Percentiles rank a stretch among this genome's conserved stretches.
phyloP scores from a whole-genome alignment of 2,797 vertebrate species.

The Hippoglossus hippoglossus region DNA sequence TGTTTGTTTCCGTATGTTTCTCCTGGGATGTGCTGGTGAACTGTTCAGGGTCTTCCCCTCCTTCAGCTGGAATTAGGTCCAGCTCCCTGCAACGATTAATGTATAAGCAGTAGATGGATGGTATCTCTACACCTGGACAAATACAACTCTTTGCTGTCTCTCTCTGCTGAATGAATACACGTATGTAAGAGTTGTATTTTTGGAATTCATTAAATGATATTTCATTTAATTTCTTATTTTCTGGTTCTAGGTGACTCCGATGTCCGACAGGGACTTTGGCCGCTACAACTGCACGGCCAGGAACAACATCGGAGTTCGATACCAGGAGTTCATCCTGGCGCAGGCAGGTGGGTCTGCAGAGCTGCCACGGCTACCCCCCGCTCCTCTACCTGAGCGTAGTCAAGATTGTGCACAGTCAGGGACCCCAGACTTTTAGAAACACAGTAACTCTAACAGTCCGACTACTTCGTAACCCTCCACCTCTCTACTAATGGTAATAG shows the following conservation, averaged over 20 bases:
- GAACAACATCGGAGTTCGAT: conserved; percentile 93
- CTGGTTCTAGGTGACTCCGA: conserved; percentile 89
- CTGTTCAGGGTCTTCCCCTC: no score
- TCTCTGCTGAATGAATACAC: no score
- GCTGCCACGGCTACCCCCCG: background rate
- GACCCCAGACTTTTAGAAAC: conserved; percentile 1
- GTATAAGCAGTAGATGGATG: no score
- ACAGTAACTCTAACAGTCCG: conserved; percentile 11
- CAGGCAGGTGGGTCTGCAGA: conserved; percentile 91
- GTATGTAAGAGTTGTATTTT: no score
- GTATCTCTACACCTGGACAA: no score
- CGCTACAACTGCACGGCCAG: conserved; percentile 97
- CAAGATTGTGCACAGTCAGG: conserved; percentile 28
- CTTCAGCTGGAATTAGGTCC: no score
- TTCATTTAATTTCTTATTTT: background rate
- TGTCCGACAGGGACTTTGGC: conserved; percentile 96
- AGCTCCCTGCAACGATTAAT: no score
- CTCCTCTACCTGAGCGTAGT: background rate
- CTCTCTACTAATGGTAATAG: conserved; percentile 56
- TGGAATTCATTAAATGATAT: background rate
- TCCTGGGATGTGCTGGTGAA: no score
- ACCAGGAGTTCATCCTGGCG: conserved; percentile 94
- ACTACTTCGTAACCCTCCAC: conserved; percentile 40
- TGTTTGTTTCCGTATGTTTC: no score
- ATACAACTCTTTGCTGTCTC: no score